Base-by-base conservation (phyloP, 2,797 vertebrate species). In the Graptemys geographica region DNA sequence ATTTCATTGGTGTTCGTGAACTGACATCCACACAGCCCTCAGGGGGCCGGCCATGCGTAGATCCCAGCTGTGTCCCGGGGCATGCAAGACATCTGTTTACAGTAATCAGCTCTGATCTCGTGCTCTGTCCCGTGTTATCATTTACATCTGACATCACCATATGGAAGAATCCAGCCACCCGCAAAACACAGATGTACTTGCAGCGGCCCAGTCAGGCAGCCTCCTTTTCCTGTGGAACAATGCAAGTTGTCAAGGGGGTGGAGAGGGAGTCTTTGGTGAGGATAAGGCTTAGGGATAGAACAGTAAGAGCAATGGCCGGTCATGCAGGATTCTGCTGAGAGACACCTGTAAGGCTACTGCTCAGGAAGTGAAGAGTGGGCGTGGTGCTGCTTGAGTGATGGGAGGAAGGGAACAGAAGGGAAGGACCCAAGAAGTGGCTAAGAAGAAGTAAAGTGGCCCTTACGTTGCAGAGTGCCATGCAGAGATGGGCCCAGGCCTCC, bases 211-310 rank as follows among this genome's bases (percentile, higher is more conserved):
- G 7, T 25, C 69, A 56, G 18, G 21, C 49, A 57, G 83, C 37
- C 78, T 91, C 27, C 3, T 90, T 89, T 92, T 59, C 87, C 25
- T 85, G 27, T 3, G 78, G 41, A 90, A 41, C 49, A 84, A 11
- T 9, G 51, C 55, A 55, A 92, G 28, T 3, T 15, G 37, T 7
- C 19, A 85, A 82, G 44, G 31, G 69, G 18, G 84, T 47, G 5
- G 82, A 28, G 28, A 33, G 59, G 59, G 59, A 62, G 31, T 16
- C 13, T 33, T 62, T 62, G 59, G 59, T 62, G 31, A 62, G 31
- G 11, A 12, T 31, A 59, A 31, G 57, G 57, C 57, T 59, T 59
- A 11, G 28, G 27, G 57, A 12, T 2, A 59, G 57, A 59, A 11
- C 25, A 59, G 27, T 59, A 13, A 28, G 57, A 59, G 27, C 10